These are phyloP conservation scores for Drosophila asahinai DNA, from an alignment of 1,140 invertebrate species.

Conservation along the genomic window DNA sequence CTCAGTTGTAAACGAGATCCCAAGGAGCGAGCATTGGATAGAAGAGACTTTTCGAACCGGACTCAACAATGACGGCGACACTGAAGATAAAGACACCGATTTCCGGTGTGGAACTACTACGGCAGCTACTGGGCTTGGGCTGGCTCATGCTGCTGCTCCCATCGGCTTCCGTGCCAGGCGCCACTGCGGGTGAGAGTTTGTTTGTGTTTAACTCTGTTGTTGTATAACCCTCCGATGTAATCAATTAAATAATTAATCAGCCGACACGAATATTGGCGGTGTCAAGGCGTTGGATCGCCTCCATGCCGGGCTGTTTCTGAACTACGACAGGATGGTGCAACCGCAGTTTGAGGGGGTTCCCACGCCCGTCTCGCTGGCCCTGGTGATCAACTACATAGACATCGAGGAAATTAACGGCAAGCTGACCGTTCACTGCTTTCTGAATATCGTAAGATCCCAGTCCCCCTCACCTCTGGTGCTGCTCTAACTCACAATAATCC, in stretches of 20 bases:
- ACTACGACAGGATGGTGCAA: constrained; percentile 88
- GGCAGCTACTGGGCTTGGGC: constrained; percentile 16
- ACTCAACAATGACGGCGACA: constrained; percentile 43
- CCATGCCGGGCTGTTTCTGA: constrained; percentile 87
- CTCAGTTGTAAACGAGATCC: constrained; percentile 51
- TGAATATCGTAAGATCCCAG: constrained; percentile 86
- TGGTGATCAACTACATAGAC: constrained; percentile 87
- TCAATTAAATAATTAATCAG: constrained; percentile 8
- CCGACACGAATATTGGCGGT: constrained; percentile 67
- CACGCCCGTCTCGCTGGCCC: constrained; percentile 86
- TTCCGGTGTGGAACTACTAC: constrained; percentile 60
- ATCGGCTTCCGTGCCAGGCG: constrained; percentile 67
- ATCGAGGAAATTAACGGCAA: constrained; percentile 85
- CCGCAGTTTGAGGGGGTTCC: constrained; percentile 86
- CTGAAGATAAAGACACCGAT: constrained; percentile 57
- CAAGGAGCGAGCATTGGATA: constrained; percentile 26
- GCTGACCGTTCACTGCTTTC: constrained; percentile 87
- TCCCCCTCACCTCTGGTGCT: background rate
- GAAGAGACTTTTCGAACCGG: background rate
- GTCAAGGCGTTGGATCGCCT: constrained; percentile 87
- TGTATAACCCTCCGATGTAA: background rate
- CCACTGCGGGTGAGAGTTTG: constrained; percentile 40
- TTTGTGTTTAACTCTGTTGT: background rate
- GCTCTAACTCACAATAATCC: background rate
- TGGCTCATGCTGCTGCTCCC: constrained; percentile 25